Percentiles rank a stretch among this genome's conserved stretches.
These are phyloP conservation scores for Beaufortia kweichowensis DNA, from an alignment of 2,113 vertebrate genomes.

Conservation along the genomic window DNA sequence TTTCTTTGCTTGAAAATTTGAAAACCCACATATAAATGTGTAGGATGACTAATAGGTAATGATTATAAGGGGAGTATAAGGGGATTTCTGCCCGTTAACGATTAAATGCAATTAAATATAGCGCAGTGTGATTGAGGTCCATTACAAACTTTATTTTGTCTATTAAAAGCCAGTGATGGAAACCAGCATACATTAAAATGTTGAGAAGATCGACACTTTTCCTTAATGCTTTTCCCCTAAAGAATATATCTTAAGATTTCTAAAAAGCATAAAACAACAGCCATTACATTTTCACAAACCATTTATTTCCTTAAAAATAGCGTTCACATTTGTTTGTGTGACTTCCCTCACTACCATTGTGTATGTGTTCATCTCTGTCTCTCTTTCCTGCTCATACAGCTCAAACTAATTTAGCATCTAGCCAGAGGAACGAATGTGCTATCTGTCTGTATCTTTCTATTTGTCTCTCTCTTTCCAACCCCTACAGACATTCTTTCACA, in stretches of 20 bases:
- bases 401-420: conserved; percentile 36
- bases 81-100: too few species aligned
- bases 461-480: conserved; percentile 13
- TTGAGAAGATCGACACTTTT: too few species aligned
- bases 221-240: too few species aligned
- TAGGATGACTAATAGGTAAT: too few species aligned
- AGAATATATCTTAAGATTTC: too few species aligned
- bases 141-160: background rate
- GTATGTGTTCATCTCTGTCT: background rate
- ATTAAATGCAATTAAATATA: too few species aligned
- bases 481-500: background rate
- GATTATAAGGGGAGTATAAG: too few species aligned
- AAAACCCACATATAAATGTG: too few species aligned
- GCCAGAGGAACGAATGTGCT: conserved; percentile 58
- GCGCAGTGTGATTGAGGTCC: too few species aligned
- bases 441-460: conserved; percentile 53
- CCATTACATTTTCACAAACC: background rate
- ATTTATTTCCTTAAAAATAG: background rate
- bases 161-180: conserved; percentile 4
- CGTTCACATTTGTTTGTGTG: background rate
- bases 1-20: too few species aligned
- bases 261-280: conserved; percentile 1
- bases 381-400: background rate
- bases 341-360: background rate
- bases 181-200: background rate